These are phyloP conservation scores for Drosophila malerkotliana DNA, from an alignment of 1,140 invertebrate genomes.

Conservation along the genomic window DNA sequence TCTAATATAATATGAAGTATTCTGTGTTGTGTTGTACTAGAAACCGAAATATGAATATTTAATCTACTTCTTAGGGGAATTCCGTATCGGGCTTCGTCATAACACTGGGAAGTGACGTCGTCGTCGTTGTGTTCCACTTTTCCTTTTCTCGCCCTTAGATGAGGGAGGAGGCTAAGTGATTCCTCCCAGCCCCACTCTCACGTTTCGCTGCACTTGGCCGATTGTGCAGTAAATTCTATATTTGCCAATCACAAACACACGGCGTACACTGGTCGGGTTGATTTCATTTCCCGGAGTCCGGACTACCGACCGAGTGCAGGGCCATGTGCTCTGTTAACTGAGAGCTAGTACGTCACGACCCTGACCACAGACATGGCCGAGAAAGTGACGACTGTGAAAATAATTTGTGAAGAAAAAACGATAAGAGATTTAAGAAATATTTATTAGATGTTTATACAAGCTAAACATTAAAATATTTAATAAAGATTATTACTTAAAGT, in stretches of 20 bases:
- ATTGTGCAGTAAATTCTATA: constrained; percentile 18
- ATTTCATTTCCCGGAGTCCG: background rate
- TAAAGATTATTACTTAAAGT: background rate
- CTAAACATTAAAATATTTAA: background rate
- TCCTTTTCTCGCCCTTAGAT: background rate
- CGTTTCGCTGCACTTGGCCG: constrained; percentile 63
- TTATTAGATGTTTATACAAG: background rate
- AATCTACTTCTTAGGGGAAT: background rate
- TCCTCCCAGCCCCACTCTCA: constrained; percentile 36
- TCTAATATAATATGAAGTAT: no score
- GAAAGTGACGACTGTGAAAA: constrained; percentile 42
- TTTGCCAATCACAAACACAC: background rate
- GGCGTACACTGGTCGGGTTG: background rate
- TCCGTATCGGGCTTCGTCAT: background rate
- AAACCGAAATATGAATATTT: background rate
- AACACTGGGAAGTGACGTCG: background rate
- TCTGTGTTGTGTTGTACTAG: no score
- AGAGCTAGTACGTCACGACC: constrained; percentile 44
- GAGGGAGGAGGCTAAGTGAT: background rate
- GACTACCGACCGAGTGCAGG: constrained; percentile 6
- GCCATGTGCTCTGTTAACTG: constrained; percentile 54
- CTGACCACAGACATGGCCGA: constrained; percentile 73
- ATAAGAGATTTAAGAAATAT: background rate
- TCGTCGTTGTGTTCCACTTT: background rate
- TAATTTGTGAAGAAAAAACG: background rate